Conservation (phyloP, 2,797 vertebrate genomes). For the Yasuhikotakia modesta region DNA sequence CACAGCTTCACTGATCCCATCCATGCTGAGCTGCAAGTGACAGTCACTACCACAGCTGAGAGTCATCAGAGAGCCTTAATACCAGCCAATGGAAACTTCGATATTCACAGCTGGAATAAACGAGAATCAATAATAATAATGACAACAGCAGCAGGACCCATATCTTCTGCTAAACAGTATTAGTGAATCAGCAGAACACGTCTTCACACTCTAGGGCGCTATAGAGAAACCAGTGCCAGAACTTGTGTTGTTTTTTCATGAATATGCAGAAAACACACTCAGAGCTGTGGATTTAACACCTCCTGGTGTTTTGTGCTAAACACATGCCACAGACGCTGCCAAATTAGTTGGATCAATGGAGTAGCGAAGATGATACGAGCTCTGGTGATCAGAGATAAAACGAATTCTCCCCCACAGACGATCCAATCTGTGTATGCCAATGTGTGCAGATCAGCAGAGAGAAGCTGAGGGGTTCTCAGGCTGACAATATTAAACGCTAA, state of each 20-base stretch:
- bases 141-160: slow-evolving; percentile 35
- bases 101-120: slow-evolving; percentile 50
- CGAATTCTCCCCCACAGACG: slow-evolving; percentile 21
- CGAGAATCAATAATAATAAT: slow-evolving; percentile 47
- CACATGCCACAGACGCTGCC: slow-evolving; percentile 14
- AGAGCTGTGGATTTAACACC: slow-evolving; percentile 39
- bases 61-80: slow-evolving; percentile 23
- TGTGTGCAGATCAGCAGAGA: slow-evolving; percentile 38
- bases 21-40: slow-evolving; percentile 18
- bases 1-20: slow-evolving; percentile 39
- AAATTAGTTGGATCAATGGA: slow-evolving; percentile 42
- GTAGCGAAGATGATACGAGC: slow-evolving; percentile 42
- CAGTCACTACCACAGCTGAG: slow-evolving; percentile 29
- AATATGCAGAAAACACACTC: slow-evolving; percentile 28
- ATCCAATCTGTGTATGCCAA: slow-evolving; percentile 19
- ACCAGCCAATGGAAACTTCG: not conserved
- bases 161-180: slow-evolving; percentile 34
- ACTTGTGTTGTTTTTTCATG: slow-evolving; percentile 34
- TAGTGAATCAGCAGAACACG: not conserved
- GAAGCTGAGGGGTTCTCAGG: not conserved
- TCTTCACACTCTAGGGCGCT: slow-evolving; percentile 23
- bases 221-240: slow-evolving; percentile 23
- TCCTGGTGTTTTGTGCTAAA: slow-evolving; percentile 34
- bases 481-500: slow-evolving; percentile 3
- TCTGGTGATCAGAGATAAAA: slow-evolving; percentile 44